Conservation (phyloP, 2,797 vertebrate genomes). For the Rhyacichthys aspro region DNA sequence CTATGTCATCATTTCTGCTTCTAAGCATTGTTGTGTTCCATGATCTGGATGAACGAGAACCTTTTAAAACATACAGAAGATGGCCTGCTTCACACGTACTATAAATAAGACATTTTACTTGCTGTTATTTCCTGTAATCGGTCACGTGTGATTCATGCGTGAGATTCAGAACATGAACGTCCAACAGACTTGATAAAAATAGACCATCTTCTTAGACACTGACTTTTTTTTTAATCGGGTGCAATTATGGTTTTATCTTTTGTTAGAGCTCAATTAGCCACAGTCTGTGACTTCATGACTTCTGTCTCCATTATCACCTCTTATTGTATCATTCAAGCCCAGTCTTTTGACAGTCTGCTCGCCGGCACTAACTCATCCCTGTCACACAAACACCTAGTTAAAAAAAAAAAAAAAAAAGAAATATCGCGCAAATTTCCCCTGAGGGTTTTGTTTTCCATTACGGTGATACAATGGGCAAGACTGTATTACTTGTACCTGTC, state of each 20-base stretch:
- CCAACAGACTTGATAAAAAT: background rate
- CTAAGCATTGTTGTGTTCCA: too few relatives aligned
- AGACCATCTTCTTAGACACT: background rate
- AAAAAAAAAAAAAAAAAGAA: background rate
- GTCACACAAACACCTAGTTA: background rate
- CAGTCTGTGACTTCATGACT: background rate
- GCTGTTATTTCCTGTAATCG: background rate
- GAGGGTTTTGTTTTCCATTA: too few relatives aligned
- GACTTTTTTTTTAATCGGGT: background rate
- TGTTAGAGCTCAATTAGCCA: background rate
- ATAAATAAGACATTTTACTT: too few relatives aligned
- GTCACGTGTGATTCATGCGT: background rate
- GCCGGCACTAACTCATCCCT: background rate
- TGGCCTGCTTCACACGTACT: too few relatives aligned
- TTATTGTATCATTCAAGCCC: background rate
- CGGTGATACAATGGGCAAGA: background rate
- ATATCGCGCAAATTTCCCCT: background rate
- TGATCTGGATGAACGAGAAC: too few relatives aligned
- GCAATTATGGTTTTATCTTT: background rate
- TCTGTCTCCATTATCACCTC: too few relatives aligned
- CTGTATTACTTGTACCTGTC: conserved; percentile 10
- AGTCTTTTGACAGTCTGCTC: background rate
- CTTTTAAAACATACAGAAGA: too few relatives aligned
- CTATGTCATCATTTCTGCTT: too few relatives aligned
- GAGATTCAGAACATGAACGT: background rate